Percentiles rank a stretch among this genome's conserved stretches.
Conservation (phyloP, 1,140 invertebrate species). For the Microplitis mediator region DNA sequence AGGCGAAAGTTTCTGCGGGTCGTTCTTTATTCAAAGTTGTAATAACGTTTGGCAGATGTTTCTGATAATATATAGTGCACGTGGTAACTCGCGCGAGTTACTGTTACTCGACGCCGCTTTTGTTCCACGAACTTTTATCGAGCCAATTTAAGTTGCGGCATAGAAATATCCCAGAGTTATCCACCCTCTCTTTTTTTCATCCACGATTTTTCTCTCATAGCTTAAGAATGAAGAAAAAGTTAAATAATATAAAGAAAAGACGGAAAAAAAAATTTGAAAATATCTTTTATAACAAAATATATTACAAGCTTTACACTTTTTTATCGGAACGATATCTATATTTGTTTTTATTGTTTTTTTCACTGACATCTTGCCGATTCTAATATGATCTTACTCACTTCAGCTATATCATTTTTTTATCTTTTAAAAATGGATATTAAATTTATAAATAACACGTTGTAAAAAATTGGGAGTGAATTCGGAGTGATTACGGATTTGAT, state of each 20-base stretch:
- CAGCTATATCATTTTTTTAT: too few relatives aligned
- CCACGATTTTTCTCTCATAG: neutral
- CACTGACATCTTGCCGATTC: too few relatives aligned
- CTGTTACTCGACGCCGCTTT: conserved; percentile 42
- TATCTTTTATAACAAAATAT: too few relatives aligned
- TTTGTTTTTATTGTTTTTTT: too few relatives aligned
- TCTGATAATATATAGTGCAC: conserved; percentile 55
- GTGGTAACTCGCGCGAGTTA: conserved; percentile 27
- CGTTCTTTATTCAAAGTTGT: conserved; percentile 62
- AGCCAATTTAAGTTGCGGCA: conserved; percentile 62
- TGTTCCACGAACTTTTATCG: conserved; percentile 61
- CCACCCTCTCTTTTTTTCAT: neutral
- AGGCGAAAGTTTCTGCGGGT: conserved; percentile 25
- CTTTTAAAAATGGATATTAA: too few relatives aligned
- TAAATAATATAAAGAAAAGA: neutral
- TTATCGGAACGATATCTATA: too few relatives aligned
- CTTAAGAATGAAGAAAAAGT: neutral
- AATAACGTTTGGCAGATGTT: conserved; percentile 64
- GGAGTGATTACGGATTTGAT: too few relatives aligned
- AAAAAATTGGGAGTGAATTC: too few relatives aligned
- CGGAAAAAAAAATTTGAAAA: too few relatives aligned
- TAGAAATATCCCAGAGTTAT: conserved; percentile 21
- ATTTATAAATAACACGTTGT: too few relatives aligned
- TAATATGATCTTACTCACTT: too few relatives aligned
- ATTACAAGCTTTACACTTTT: too few relatives aligned